phyloP scores from a whole-genome alignment of 2,888 invertebrate species.

The Lomographa bimaculata region DNA sequence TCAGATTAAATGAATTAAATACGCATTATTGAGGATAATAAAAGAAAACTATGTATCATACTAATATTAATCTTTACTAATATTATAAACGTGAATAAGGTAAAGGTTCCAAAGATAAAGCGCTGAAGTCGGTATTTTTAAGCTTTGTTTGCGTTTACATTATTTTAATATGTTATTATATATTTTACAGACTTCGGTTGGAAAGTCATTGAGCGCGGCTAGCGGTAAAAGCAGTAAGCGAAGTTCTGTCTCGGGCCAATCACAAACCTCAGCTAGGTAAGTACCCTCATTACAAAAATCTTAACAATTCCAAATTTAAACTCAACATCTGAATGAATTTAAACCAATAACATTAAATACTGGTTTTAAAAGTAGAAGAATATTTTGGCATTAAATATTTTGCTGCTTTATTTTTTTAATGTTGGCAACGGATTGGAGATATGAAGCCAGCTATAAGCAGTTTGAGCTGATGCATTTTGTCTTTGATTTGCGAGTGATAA shows the following conservation, averaged over 20 bases:
- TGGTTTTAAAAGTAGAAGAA: constrained; percentile 38
- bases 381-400: constrained; percentile 66
- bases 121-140: too few relatives aligned
- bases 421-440: constrained; percentile 43
- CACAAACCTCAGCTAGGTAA: constrained; percentile 75
- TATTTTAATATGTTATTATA: too few relatives aligned
- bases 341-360: constrained; percentile 27
- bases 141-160: too few relatives aligned
- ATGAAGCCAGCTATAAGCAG: constrained; percentile 33
- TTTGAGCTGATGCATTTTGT: constrained; percentile 68
- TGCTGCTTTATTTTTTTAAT: constrained; percentile 76
- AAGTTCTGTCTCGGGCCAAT: constrained; percentile 75
- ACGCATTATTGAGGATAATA: too few relatives aligned
- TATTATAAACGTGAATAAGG: too few relatives aligned
- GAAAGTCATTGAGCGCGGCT: constrained; percentile 70
- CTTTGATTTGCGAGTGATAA: constrained; percentile 70
- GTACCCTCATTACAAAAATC: constrained; percentile 37
- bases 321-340: constrained; percentile 22
- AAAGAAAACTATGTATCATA: too few relatives aligned
- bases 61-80: too few relatives aligned
- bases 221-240: constrained; percentile 77
- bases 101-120: too few relatives aligned
- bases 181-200: constrained; percentile 73
- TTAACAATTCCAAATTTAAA: constrained; percentile 24
- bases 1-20: too few relatives aligned